phyloP scores from a whole-genome alignment of 2,113 vertebrate genomes.

The Neolamprologus falcicula region DNA sequence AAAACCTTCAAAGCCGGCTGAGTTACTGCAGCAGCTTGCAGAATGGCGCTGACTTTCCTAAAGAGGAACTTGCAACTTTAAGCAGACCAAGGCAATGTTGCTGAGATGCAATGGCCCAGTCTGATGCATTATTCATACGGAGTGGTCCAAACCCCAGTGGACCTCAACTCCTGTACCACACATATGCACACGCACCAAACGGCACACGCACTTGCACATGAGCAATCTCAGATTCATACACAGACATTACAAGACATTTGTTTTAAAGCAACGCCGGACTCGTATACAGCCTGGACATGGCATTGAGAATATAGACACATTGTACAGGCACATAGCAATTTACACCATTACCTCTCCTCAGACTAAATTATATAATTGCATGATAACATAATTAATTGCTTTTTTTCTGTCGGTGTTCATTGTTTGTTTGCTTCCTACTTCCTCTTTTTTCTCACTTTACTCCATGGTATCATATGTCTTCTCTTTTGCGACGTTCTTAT shows the following conservation, averaged over 20 bases:
- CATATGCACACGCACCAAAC: slow-evolving; percentile 23
- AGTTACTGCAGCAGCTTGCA: slow-evolving; percentile 25
- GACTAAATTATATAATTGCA: slow-evolving; percentile 32
- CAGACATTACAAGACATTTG: neutral
- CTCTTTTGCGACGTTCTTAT: neutral
- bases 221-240: neutral
- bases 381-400: slow-evolving; percentile 20
- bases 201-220: neutral
- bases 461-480: neutral
- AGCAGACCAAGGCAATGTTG: slow-evolving; percentile 61
- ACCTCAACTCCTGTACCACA: slow-evolving; percentile 59
- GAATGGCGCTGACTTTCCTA: slow-evolving; percentile 25
- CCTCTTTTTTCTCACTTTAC: neutral
- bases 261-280: neutral
- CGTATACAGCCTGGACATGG: neutral
- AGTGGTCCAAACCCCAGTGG: slow-evolving; percentile 62
- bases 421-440: neutral
- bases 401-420: neutral
- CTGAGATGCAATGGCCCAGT: slow-evolving; percentile 67
- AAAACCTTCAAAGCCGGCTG: neutral
- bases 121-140: slow-evolving; percentile 73
- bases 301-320: neutral
- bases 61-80: slow-evolving; percentile 63
- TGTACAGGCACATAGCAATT: neutral
- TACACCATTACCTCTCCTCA: slow-evolving; percentile 13